These are phyloP conservation scores for Drosophila macrospina DNA, from an alignment of 2,888 invertebrate genomes.

Conservation along the genomic window DNA sequence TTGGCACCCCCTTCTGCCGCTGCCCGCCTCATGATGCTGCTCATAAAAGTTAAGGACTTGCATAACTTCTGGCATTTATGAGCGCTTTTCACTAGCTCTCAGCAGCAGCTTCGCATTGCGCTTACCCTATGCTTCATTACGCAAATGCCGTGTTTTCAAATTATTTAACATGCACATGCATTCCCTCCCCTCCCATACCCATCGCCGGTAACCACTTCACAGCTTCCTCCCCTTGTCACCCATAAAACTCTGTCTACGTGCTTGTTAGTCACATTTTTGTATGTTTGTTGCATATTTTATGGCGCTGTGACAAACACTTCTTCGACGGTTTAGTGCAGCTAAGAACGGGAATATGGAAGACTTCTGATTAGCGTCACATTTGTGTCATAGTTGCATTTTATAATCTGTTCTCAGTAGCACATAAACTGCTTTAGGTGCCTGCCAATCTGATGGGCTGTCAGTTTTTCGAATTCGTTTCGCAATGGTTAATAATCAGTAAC, in stretches of 20 bases:
- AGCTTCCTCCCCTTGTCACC: not conserved
- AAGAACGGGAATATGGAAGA: not conserved
- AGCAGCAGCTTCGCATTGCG: constrained; percentile 39
- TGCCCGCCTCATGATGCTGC: constrained; percentile 22
- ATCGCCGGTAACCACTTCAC: not conserved
- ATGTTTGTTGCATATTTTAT: constrained; percentile 75
- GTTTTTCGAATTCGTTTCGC: constrained; percentile 40
- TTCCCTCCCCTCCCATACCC: not conserved
- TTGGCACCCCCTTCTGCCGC: not conserved
- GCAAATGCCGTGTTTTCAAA: constrained; percentile 84
- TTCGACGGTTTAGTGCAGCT: constrained; percentile 20
- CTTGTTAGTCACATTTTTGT: constrained; percentile 53
- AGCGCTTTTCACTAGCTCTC: constrained; percentile 70
- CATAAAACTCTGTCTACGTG: constrained; percentile 23
- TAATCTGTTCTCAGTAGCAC: constrained; percentile 27
- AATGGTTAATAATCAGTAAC: not conserved
- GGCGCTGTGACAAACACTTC: constrained; percentile 47
- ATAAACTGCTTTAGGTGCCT: constrained; percentile 23
- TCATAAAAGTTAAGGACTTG: constrained; percentile 80
- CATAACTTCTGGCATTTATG: constrained; percentile 76
- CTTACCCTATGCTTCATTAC: constrained; percentile 84
- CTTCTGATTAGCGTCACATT: constrained; percentile 67
- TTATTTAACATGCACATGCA: constrained; percentile 72
- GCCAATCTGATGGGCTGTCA: constrained; percentile 22
- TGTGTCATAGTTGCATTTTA: constrained; percentile 51